phyloP scores from a whole-genome alignment of 2,888 invertebrate species.

The Drosophila fungiperda region DNA sequence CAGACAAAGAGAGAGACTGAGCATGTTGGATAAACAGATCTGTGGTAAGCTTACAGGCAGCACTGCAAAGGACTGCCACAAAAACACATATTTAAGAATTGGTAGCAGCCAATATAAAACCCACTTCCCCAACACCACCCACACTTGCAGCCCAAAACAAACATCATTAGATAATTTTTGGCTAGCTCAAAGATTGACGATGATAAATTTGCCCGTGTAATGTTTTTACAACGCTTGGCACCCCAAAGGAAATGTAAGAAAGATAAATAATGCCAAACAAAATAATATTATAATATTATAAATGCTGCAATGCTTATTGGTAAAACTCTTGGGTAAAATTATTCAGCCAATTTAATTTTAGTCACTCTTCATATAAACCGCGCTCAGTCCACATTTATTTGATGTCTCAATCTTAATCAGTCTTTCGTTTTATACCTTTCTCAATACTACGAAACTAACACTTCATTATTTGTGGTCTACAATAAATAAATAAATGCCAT shows the following conservation, averaged over 20 bases:
- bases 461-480: background rate
- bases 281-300: background rate
- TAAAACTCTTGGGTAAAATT: background rate
- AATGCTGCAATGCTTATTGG: background rate
- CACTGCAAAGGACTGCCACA: background rate
- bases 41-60: background rate
- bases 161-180: slow-evolving; percentile 24
- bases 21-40: slow-evolving; percentile 1
- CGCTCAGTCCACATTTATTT: background rate
- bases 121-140: too few species aligned
- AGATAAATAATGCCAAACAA: slow-evolving; percentile 35
- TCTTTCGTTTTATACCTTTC: background rate
- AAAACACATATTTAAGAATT: background rate
- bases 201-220: slow-evolving; percentile 62
- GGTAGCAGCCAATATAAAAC: background rate
- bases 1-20: background rate
- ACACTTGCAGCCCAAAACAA: slow-evolving; percentile 3
- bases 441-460: background rate
- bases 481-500: background rate
- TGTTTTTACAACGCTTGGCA: slow-evolving; percentile 26
- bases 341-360: background rate
- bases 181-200: slow-evolving; percentile 42
- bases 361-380: background rate
- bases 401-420: background rate
- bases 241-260: slow-evolving; percentile 27